phyloP scores from a whole-genome alignment of 2,113 vertebrate genomes.

The Pangasianodon gigas region DNA sequence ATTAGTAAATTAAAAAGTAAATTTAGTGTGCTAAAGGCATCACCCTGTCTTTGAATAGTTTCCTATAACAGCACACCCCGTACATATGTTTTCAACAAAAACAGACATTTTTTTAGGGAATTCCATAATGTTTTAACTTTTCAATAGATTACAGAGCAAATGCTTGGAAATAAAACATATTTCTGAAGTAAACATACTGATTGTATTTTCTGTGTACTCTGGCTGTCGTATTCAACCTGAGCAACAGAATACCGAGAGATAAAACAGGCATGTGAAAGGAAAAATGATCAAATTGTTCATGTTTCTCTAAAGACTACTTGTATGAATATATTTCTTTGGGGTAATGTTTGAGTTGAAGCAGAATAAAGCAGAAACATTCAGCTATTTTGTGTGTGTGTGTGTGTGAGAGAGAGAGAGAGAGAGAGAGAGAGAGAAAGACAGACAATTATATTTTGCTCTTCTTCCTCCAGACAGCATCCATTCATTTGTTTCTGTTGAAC shows the following conservation, averaged over 20 bases:
- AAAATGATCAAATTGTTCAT: background rate
- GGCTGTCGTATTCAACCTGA: too few species aligned
- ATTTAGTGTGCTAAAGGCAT: background rate
- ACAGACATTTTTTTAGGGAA: background rate
- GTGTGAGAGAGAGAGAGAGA: background rate
- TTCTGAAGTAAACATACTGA: background rate
- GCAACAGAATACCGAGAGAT: background rate
- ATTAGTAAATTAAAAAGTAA: too few species aligned
- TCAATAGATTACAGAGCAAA: background rate
- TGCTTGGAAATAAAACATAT: background rate
- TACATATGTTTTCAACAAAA: background rate
- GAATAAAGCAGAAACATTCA: too few species aligned
- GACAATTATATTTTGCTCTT: constrained; percentile 12
- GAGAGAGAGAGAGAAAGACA: too few species aligned
- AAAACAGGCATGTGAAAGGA: background rate
- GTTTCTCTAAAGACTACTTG: background rate
- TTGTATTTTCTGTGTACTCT: background rate
- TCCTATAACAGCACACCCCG: background rate
- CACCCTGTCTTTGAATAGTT: background rate
- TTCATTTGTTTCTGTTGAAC: constrained; percentile 6
- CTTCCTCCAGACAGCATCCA: constrained; percentile 17
- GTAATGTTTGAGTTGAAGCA: too few species aligned
- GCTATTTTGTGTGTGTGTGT: too few species aligned
- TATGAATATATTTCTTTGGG: background rate
- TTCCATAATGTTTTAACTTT: background rate